A percentile compares a stretch with the other conserved stretches of the same genome.
Conservation (phyloP, 2,113 vertebrate species). For the Lanius collurio region DNA sequence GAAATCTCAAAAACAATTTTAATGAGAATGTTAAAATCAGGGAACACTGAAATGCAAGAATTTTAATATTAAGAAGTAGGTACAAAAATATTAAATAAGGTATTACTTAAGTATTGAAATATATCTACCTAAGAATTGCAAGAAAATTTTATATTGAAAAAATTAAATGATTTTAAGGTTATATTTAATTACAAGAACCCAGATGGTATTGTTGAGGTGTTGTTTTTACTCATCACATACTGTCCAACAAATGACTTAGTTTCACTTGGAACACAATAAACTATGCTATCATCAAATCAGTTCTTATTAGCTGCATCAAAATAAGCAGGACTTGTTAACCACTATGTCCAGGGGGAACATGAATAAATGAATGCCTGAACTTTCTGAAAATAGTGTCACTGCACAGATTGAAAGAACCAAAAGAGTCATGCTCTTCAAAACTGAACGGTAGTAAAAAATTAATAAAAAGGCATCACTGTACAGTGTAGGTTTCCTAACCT, state of each 20-base stretch:
- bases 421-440: background rate
- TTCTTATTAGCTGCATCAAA: constrained; percentile 16
- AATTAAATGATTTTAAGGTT: background rate
- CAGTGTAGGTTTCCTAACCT: background rate
- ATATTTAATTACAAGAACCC: constrained; percentile 41
- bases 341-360: background rate
- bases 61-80: background rate
- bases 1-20: background rate
- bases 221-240: constrained; percentile 33
- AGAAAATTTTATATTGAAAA: background rate
- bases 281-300: background rate
- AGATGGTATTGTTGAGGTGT: constrained; percentile 29
- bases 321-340: background rate
- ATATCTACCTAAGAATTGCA: background rate
- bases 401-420: background rate
- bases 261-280: background rate
- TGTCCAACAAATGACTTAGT: background rate
- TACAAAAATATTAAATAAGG: background rate
- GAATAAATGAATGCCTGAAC: constrained; percentile 6
- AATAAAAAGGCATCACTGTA: background rate
- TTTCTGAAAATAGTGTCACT: background rate
- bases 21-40: background rate
- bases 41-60: background rate
- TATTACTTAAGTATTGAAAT: background rate
- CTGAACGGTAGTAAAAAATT: background rate